A percentile compares a stretch with the other conserved stretches of the same genome.
These are phyloP conservation scores for Anabas testudineus DNA, from an alignment of 2,797 vertebrate species.

Conservation along the genomic window DNA sequence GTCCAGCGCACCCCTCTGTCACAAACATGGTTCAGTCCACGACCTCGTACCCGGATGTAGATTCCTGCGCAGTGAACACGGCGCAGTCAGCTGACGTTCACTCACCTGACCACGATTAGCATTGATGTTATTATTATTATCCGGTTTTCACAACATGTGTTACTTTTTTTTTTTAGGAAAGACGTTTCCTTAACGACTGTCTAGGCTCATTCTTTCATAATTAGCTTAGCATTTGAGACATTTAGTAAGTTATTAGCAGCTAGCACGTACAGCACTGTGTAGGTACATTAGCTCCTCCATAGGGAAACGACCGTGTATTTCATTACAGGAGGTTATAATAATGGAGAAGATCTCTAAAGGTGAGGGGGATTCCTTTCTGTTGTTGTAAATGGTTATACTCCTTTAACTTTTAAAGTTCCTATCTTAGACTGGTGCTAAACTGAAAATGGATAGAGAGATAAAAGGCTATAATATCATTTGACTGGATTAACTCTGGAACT, in stretches of 20 bases:
- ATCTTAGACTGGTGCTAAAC: neutral
- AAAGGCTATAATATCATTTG: too few relatives aligned
- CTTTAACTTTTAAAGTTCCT: neutral
- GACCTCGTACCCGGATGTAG: slow-evolving; percentile 69
- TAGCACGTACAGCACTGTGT: neutral
- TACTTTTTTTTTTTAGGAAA: fast-evolving
- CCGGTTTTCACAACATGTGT: fast-evolving
- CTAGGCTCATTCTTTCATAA: neutral
- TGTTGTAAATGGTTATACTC: too few relatives aligned
- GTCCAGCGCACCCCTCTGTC: slow-evolving; percentile 12
- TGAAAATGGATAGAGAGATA: neutral
- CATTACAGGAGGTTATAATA: neutral
- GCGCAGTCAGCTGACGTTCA: slow-evolving; percentile 65
- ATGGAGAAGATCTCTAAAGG: slow-evolving; percentile 86
- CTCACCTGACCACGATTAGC: slow-evolving; percentile 47
- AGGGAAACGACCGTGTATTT: neutral
- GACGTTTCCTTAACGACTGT: fast-evolving
- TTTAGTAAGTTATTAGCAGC: slow-evolving; percentile 11
- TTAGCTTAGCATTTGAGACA: slow-evolving; percentile 4
- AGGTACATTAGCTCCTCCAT: slow-evolving; percentile 7
- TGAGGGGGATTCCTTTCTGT: slow-evolving; percentile 39
- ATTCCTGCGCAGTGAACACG: slow-evolving; percentile 36
- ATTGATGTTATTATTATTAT: too few relatives aligned
- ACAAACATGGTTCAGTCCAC: slow-evolving; percentile 57
- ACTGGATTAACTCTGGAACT: too few relatives aligned